phyloP scores from a whole-genome alignment of 1,140 invertebrate species.

The Andrena cerasifolii region DNA sequence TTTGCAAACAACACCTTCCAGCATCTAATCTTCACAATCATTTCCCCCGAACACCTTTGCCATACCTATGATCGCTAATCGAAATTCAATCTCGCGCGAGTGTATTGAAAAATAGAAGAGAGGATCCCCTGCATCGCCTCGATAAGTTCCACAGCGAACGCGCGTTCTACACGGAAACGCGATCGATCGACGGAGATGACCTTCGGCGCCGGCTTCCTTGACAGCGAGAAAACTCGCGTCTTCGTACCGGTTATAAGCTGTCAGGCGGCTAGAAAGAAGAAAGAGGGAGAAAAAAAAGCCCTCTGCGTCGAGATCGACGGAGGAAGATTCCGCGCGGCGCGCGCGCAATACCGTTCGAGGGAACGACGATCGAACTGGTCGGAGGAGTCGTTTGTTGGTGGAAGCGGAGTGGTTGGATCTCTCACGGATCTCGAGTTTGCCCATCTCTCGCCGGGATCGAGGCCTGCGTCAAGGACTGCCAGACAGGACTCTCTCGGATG shows the following conservation, averaged over 20 bases:
- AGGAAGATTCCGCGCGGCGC: conserved; percentile 32
- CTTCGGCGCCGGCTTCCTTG: conserved; percentile 4
- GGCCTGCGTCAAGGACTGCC: conserved; percentile 62
- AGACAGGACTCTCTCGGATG: conserved; percentile 35
- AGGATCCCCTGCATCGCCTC: not conserved
- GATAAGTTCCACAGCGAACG: conserved; percentile 17
- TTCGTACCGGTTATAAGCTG: not conserved
- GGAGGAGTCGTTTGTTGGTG: conserved; percentile 36
- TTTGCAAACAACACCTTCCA: too few relatives aligned
- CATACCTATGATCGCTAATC: too few relatives aligned
- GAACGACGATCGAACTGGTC: conserved; percentile 24
- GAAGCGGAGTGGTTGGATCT: conserved; percentile 54
- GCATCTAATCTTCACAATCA: too few relatives aligned
- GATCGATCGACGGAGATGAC: conserved; percentile 36
- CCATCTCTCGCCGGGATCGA: conserved; percentile 58
- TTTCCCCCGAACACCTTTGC: too few relatives aligned
- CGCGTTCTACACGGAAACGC: conserved; percentile 14
- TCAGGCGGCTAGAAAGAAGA: not conserved
- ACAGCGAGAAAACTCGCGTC: conserved; percentile 14
- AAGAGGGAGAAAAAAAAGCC: not conserved
- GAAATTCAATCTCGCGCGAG: too few relatives aligned
- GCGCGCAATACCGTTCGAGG: conserved; percentile 39
- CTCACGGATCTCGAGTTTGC: conserved; percentile 67
- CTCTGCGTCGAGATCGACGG: conserved; percentile 23
- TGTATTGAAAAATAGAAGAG: too few relatives aligned